Base-by-base conservation (phyloP, 2,888 invertebrate species). In the Malthinus flaveolus region DNA sequence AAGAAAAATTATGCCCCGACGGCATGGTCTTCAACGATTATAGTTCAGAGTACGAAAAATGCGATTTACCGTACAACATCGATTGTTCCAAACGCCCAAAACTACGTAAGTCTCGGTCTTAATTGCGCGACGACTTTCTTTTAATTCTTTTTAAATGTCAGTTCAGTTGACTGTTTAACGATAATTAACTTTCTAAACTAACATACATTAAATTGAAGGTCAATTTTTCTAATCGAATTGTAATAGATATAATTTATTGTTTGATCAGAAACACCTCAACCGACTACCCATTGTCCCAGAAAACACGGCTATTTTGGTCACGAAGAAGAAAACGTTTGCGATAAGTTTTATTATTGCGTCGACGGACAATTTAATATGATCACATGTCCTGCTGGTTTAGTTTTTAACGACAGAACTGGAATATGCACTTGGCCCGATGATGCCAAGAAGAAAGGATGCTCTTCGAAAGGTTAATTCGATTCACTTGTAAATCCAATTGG, bases 371-470 rank as follows among this genome's bases (percentile, higher is more conserved):
- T 88, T 82, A 93, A 94, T 79, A 90, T 90, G 87, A 93, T 95
- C 74, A 91, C 88, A 0, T 95, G 95, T 63, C 94, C 95, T 0
- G 86, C 84, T 44, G 93, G 94, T 0, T 79, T 95, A 53, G 93
- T 94, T 8, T 95, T 94, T 80, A 93, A 91, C 72, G 90, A 91
- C 66, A 90, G 89, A 75, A 90, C 89, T 37, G 94, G 94, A 61
- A 95, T 93, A 70, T 95, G 95, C 78, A 91, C 92, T 12, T 95
- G 95, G 95, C 88, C 95, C 0, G 93, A 95, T 80, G 93, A 94
- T 75, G 93, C 94, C 6, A 91, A 93, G 75, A 90, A 93, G 78
- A 86, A 85, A 72, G 91, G 91, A 9, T 95, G 95, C 74, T 89
- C 90, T 1, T 90, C 93, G 7, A 84, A 87, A 80, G 88, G 89